Percentiles rank a stretch among this genome's conserved stretches.
phyloP scores from a whole-genome alignment of 2,888 invertebrate species.

The Brenthis daphne region DNA sequence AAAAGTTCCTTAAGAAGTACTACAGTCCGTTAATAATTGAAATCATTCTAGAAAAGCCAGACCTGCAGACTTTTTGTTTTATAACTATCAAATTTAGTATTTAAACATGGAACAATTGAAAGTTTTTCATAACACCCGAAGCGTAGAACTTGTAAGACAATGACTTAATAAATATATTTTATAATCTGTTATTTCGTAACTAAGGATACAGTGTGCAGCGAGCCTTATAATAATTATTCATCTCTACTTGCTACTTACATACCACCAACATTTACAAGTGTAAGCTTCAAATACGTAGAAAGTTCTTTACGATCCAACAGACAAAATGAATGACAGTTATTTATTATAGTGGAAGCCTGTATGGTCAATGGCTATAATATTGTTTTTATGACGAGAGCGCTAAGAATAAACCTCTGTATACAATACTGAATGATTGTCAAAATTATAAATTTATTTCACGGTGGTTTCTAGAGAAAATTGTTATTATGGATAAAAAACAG shows the following conservation, averaged over 20 bases:
- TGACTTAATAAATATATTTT: neutral
- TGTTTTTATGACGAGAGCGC: constrained; percentile 9
- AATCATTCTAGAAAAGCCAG: too few relatives aligned
- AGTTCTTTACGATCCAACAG: constrained; percentile 56
- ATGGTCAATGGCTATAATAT: constrained; percentile 17
- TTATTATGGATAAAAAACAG: neutral
- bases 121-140: too few relatives aligned
- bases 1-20: too few relatives aligned
- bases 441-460: constrained; percentile 12
- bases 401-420: constrained; percentile 14
- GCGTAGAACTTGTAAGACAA: too few relatives aligned
- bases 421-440: constrained; percentile 15
- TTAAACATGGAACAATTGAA: too few relatives aligned
- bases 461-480: constrained; percentile 6
- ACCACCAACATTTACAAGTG: constrained; percentile 39
- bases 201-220: neutral
- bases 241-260: neutral
- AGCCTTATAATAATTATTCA: constrained; percentile 1
- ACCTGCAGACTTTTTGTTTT: too few relatives aligned
- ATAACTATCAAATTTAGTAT: too few relatives aligned
- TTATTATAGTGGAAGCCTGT: constrained; percentile 43
- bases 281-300: constrained; percentile 54
- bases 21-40: too few relatives aligned
- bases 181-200: neutral
- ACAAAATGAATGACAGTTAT: constrained; percentile 52